These are phyloP conservation scores for Drosophila nr. medialis DNA, from an alignment of 2,888 invertebrate species.

Conservation along the genomic window DNA sequence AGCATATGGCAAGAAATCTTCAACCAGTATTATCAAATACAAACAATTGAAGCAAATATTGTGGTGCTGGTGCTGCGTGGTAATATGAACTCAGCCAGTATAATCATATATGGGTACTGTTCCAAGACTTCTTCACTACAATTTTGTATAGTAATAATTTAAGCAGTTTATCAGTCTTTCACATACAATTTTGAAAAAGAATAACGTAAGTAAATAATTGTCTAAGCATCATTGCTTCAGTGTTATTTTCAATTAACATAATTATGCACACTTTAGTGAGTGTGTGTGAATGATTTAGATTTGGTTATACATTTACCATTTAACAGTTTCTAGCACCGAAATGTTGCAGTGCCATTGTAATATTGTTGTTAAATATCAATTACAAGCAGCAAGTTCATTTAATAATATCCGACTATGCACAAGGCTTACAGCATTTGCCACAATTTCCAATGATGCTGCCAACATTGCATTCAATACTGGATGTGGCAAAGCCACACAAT, in stretches of 20 bases:
- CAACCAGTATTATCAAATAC: background rate
- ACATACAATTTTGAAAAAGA: background rate
- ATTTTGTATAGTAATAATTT: background rate
- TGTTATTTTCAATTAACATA: background rate
- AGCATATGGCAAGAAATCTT: background rate
- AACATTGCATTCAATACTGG: conserved; percentile 26
- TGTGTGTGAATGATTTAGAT: background rate
- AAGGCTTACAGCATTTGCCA: background rate
- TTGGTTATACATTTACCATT: background rate
- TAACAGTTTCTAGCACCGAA: background rate
- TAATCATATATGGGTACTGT: background rate
- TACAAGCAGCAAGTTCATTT: background rate
- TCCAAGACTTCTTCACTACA: background rate
- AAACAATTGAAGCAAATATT: background rate
- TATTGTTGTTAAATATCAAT: background rate
- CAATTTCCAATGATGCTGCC: too few species aligned
- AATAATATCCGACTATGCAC: background rate
- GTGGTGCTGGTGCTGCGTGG: background rate
- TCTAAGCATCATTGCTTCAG: background rate
- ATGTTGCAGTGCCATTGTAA: background rate
- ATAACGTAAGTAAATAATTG: background rate
- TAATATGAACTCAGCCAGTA: background rate
- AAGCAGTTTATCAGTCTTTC: background rate
- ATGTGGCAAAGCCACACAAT: conserved; percentile 64
- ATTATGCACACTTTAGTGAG: background rate